Base-by-base conservation (phyloP, 2,797 vertebrate species). In the Lutra lutra region DNA sequence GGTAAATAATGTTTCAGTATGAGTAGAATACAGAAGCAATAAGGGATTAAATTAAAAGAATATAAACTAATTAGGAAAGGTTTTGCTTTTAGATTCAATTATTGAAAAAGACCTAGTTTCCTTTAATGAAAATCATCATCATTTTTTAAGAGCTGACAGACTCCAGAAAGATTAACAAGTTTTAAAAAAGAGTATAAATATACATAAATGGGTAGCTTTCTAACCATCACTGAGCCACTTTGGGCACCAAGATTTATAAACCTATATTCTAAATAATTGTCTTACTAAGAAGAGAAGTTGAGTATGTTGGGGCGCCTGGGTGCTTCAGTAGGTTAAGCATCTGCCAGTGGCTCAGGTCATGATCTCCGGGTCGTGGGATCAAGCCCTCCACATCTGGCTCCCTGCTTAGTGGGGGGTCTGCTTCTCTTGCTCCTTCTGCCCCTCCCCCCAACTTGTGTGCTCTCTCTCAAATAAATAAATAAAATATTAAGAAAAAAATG, bases 91-190 rank as follows among this genome's bases (percentile, higher is more conserved):
- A 86, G 64, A 84, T 89, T 95, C 70, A 86, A 84, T 91, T 27
- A 83, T 46, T 86, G 72, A 92, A 78, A 92, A 85, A 92, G 56
- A 87, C 46, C 68, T 68, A 40, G 46, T 62, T 97, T 92, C 35
- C 77, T 78, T 92, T 94, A 32, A 48, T 70, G 70, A 92, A 85
- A 82, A 85, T 68, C 18, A 38, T 32, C 25, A 35, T 91, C 23
- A 32, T 75, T 95, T 85, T 96, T 86, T 43, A 78, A 89, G 86
- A 90, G 46, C 23, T 66, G 54, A 32, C 2, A 7, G 27, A 64
- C 21, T 58, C 14, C 6, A 17, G 84, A 88, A 88, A 43, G 43
- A 46, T 70, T 48, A 88, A 72, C 54, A 54, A 68, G 10, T 66
- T 90, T 68, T 20, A n/a, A 75, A 9, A n/a, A 73, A 70, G 18